These are phyloP conservation scores for Bombus sibiricus DNA, from an alignment of 1,140 invertebrate genomes.

Conservation along the genomic window DNA sequence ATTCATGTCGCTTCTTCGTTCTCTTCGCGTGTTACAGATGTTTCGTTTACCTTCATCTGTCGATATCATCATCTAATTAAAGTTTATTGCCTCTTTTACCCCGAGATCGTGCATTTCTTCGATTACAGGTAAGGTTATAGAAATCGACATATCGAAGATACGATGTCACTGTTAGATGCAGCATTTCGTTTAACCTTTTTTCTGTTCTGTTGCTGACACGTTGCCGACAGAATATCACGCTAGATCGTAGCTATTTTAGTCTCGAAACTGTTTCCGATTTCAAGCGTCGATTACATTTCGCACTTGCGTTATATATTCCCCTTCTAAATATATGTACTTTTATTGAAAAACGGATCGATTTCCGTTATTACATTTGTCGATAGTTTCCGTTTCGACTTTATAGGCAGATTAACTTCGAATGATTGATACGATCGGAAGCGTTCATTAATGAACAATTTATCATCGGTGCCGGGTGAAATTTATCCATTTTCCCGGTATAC, in stretches of 20 bases:
- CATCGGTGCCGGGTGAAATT: neutral
- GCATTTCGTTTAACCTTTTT: no score
- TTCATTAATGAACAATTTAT: constrained; percentile 8
- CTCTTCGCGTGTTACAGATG: neutral
- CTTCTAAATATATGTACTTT: neutral
- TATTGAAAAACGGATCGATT: neutral
- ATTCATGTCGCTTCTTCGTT: neutral
- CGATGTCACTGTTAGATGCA: no score
- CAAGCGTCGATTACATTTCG: neutral
- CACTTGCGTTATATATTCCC: no score
- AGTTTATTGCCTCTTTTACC: neutral
- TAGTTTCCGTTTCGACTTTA: neutral
- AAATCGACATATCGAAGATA: no score
- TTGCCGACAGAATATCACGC: no score
- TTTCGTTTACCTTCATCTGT: neutral
- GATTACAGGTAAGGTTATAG: neutral
- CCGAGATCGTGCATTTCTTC: neutral
- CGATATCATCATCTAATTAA: neutral
- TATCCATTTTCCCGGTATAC: neutral
- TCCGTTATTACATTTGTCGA: neutral
- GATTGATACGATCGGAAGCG: neutral
- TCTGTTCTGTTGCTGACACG: no score
- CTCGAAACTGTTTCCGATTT: no score
- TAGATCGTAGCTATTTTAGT: no score
- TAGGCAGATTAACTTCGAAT: neutral